Evolutionary conservation across 2,888 invertebrate genomes (phyloP), one percentile per base, ranked within the genome.

Genomic region (Gastrophysa polygoni): DNA sequence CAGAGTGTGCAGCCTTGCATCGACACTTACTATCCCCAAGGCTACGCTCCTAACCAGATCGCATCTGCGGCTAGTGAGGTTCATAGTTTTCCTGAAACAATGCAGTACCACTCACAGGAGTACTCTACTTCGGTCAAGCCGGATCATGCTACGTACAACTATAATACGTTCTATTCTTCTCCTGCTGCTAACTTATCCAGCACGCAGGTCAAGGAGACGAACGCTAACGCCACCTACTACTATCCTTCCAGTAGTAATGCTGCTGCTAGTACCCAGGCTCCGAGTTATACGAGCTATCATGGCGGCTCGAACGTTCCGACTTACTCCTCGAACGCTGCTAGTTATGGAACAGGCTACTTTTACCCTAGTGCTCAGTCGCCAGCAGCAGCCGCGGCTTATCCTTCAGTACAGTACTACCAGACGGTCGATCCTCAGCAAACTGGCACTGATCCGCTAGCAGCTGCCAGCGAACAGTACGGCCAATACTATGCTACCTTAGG

Each of bases 91-190:
- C 29, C 48, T 3, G 57, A 55, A 8, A 54, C 64, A 8, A 59
- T 56, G 20, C 69, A 72, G 57, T 74, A 74, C 47, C 72, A 73
- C 52, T 67, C 71, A 3, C 61, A 69, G 20, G 69, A 75, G 56
- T 75, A 76, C 55, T 70, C 73, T 6, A 69, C 73, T 6, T 75
- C 74, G 2, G 76, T 76, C 1, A 69, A 65, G 20, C 67, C 71
- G 0, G 65, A 68, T 54, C 55, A 65, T 4, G 28, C 38, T 4
- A 69, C 61, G 20, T 61, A 59, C 44, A 68, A 61, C 54, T 57
- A 64, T 18, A 68, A 61, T 59, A 62, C 71, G 8, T 73, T 70
- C 1, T 76, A 75, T 54, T 73, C 76, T 0, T 72, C 76, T 2
- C 76, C 76, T 2, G 21, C 63, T 17, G n/a, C 64, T 11, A 68